Conservation (phyloP, 2,888 invertebrate species). For the Nomada ferruginata region DNA sequence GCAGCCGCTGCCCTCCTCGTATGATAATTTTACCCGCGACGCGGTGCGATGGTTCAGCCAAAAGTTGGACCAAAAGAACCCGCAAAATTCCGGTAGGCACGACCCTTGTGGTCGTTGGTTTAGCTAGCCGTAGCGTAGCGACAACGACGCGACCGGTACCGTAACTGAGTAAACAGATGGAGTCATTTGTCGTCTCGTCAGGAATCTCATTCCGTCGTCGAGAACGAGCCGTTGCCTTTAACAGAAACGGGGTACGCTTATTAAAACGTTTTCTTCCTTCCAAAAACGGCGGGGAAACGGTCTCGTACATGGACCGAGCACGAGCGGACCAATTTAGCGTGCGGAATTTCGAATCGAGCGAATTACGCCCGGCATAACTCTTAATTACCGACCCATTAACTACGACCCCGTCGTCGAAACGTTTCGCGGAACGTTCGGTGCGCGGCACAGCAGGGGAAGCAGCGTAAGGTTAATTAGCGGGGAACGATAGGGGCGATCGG, state of each 20-base stretch:
- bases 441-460: slow-evolving; percentile 28
- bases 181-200: slow-evolving; percentile 19
- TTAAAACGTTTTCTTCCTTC: slow-evolving; percentile 26
- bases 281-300: slow-evolving; percentile 10
- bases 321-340: slow-evolving; percentile 23
- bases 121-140: background rate
- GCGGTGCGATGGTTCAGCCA: too few species aligned
- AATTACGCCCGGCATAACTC: slow-evolving; percentile 47
- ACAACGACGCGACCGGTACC: slow-evolving; percentile 22
- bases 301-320: slow-evolving; percentile 14
- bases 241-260: slow-evolving; percentile 28
- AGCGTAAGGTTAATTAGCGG: slow-evolving; percentile 67
- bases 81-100: too few species aligned
- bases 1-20: too few species aligned
- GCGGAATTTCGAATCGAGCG: background rate
- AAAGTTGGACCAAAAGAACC: too few species aligned
- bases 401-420: background rate
- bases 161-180: slow-evolving; percentile 30
- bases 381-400: slow-evolving; percentile 32
- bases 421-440: background rate
- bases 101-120: too few species aligned
- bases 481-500: slow-evolving; percentile 43
- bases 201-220: slow-evolving; percentile 12
- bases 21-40: too few species aligned
- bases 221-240: slow-evolving; percentile 19